Conservation (phyloP, 2,888 invertebrate genomes). For the Aproaerema taeniolella region DNA sequence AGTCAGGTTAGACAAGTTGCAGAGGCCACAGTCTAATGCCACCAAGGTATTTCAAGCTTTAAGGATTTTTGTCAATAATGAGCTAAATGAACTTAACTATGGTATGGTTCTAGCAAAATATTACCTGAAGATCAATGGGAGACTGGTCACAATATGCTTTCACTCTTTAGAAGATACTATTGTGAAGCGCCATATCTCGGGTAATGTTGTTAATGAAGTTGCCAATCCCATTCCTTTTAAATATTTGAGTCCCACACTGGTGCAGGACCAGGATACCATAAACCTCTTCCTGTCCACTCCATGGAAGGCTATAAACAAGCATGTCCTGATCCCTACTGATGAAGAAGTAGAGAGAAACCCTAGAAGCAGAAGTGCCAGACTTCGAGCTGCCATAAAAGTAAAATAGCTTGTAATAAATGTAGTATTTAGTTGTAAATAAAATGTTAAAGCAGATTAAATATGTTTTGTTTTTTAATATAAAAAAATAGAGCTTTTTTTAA, state of each 20-base stretch:
- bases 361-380: slow-evolving; percentile 91
- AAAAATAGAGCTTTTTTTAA: no score
- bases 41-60: slow-evolving; percentile 96
- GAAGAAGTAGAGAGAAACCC: slow-evolving; percentile 89
- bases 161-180: slow-evolving; percentile 96
- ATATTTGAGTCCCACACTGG: slow-evolving; percentile 80
- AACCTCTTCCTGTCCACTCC: slow-evolving; percentile 78
- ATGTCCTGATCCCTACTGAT: slow-evolving; percentile 84
- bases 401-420: slow-evolving; percentile 49
- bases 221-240: slow-evolving; percentile 85
- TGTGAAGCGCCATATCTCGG: slow-evolving; percentile 91
- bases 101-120: slow-evolving; percentile 87
- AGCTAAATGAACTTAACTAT: slow-evolving; percentile 95
- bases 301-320: slow-evolving; percentile 89
- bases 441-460: no score
- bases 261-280: slow-evolving; percentile 79
- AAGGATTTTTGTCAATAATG: slow-evolving; percentile 97
- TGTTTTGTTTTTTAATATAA: no score
- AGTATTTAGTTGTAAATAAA: not conserved
- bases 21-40: slow-evolving; percentile 87
- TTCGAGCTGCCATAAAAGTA: slow-evolving; percentile 89
- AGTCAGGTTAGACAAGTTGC: slow-evolving; percentile 82
- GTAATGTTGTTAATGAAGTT: slow-evolving; percentile 84
- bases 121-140: slow-evolving; percentile 87
- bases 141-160: slow-evolving; percentile 90